Conservation (phyloP, 2,113 vertebrate species). For the Sinosuthora webbiana region DNA sequence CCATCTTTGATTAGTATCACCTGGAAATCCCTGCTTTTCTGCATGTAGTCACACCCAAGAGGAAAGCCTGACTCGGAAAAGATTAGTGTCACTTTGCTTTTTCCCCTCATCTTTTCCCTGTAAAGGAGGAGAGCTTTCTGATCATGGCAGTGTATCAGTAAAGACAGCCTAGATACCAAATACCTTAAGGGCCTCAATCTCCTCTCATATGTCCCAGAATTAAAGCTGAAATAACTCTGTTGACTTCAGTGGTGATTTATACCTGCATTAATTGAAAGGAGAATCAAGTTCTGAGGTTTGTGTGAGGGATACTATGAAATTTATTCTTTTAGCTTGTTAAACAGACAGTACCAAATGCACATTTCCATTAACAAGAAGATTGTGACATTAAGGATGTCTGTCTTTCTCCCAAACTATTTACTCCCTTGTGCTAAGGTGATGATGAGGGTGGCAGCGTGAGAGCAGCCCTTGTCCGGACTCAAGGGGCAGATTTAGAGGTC, state of each 20-base stretch:
- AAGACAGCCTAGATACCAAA: constrained; percentile 19
- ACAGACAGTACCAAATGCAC: neutral
- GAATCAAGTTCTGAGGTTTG: neutral
- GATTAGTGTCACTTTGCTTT: constrained; percentile 62
- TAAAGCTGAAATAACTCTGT: constrained; percentile 27
- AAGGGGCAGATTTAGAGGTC: neutral
- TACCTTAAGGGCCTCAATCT: constrained; percentile 49
- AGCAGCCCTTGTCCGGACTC: neutral
- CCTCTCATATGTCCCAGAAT: neutral
- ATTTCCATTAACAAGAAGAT: neutral
- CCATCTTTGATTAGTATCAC: constrained; percentile 57
- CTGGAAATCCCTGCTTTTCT: constrained; percentile 60
- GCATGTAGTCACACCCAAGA: constrained; percentile 59
- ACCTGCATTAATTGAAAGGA: neutral
- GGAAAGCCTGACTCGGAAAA: constrained; percentile 52
- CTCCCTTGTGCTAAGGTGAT: neutral
- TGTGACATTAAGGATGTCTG: neutral
- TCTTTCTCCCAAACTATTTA: neutral
- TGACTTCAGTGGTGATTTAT: constrained; percentile 2
- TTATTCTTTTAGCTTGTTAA: neutral
- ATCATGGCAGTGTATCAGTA: constrained; percentile 37
- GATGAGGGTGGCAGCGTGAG: neutral
- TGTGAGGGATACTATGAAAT: neutral
- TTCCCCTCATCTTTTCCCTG: constrained; percentile 33
- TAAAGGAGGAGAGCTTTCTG: constrained; percentile 58